phyloP scores from a whole-genome alignment of 2,113 vertebrate genomes.

The Orcinus orca region DNA sequence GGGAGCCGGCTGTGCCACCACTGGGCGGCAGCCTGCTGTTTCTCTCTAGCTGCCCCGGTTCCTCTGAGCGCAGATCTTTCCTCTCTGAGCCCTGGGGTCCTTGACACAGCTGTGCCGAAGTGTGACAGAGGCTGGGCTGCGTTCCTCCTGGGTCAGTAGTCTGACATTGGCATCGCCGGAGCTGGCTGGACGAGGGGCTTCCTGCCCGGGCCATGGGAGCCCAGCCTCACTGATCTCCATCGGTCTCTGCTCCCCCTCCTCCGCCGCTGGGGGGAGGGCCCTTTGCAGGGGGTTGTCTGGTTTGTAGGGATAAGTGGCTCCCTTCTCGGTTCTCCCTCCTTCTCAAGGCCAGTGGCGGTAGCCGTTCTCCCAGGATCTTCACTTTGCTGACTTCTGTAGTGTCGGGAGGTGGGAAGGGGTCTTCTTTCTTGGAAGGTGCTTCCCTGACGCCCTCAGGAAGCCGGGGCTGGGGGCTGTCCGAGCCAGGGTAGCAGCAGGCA shows the following conservation, averaged over 20 bases:
- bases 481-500: not conserved
- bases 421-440: not conserved
- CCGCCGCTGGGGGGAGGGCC: not conserved
- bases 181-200: not conserved
- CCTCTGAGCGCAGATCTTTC: not conserved
- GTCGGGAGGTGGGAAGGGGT: not conserved
- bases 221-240: not conserved
- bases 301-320: not conserved
- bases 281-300: not conserved
- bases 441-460: not conserved
- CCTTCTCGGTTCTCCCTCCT: not conserved
- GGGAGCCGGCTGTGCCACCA: accelerated
- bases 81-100: not conserved
- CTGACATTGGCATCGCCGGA: not conserved
- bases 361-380: not conserved
- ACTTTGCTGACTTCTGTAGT: not conserved
- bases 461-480: not conserved
- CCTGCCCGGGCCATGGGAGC: not conserved
- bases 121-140: not conserved
- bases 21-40: not conserved
- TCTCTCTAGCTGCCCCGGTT: no score
- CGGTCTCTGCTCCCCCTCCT: not conserved
- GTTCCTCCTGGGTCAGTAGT: not conserved
- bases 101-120: accelerated
- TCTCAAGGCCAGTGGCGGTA: not conserved